These are phyloP conservation scores for Ctenochaetus hawaiiensis DNA, from an alignment of 2,797 vertebrate genomes.

Conservation along the genomic window DNA sequence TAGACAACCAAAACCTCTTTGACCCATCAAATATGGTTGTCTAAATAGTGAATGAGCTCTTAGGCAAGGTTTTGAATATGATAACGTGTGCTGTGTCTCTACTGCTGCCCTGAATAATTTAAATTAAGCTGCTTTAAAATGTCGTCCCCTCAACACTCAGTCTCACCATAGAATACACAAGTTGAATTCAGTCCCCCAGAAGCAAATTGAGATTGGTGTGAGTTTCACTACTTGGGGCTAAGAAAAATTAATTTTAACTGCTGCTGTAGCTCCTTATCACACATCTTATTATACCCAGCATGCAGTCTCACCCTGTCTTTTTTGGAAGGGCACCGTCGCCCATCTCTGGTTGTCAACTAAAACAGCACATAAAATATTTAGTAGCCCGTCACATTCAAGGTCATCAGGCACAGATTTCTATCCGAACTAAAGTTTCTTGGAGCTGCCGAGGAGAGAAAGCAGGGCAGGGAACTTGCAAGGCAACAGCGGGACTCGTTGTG, in stretches of 20 bases:
- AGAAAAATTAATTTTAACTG: neutral
- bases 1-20: neutral
- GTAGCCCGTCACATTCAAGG: conserved; percentile 53
- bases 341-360: conserved; percentile 39
- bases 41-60: conserved; percentile 18
- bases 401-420: conserved; percentile 34
- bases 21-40: neutral
- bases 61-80: conserved; percentile 13
- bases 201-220: conserved; percentile 4
- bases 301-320: conserved; percentile 22
- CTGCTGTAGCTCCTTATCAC: neutral
- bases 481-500: conserved; percentile 66
- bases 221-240: neutral
- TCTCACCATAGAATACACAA: conserved; percentile 21
- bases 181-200: conserved; percentile 19
- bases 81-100: conserved; percentile 22
- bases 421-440: conserved; percentile 39
- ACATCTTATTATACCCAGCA: neutral
- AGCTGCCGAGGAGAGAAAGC: conserved; percentile 32
- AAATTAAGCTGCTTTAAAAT: conserved; percentile 51
- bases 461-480: conserved; percentile 40
- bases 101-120: conserved; percentile 55
- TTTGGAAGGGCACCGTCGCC: conserved; percentile 26
- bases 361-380: conserved; percentile 64
- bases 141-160: conserved; percentile 38